Base-by-base conservation (phyloP, 2,888 invertebrate genomes). In the Notodonta dromedarius region DNA sequence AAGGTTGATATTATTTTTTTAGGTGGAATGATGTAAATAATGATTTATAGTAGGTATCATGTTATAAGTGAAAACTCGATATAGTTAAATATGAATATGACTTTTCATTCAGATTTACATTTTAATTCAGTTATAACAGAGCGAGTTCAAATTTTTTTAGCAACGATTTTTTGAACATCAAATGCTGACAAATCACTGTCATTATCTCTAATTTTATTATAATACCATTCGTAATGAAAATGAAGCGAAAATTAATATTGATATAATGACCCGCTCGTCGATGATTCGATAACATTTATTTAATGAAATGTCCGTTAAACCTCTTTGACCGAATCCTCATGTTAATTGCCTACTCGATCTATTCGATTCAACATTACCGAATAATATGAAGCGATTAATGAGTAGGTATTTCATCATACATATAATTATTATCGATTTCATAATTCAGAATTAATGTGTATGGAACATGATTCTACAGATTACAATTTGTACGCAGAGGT, bases 251-350 rank as follows among this genome's bases (percentile, higher is more conserved):
- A 61, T 63, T 65, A n/a, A 55, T 55, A 46, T 61, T 39, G 51
- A 70, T 60, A 66, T 62, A 56, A 56, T 8, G 46, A 46, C n/a
- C 62, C 60, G 61, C 53, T 59, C 56, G 59, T 39, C 51, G 60
- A 56, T 61, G 63, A 68, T 62, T 54, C 57, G 57, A 65, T 50
- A 58, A 59, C 69, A 66, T 70, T 69, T 58, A 67, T 63, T 70
- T 71, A 71, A 73, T 69, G 62, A 62, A 64, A 63, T 58, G 57
- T 59, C 63, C 65, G 65, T 67, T 70, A 70, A 67, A 66, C 64
- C 73, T 69, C 74, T 78, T 71, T 73, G 62, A 59, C 65, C 57
- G 56, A 53, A 16, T 54, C 58, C 61, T 57, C 61, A 55, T 63
- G 61, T 58, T 71, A 71, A 76, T 72, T 73, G 24, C 24, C 24